Conservation (phyloP, 1,140 invertebrate genomes). For the Euglossa dilemma region DNA sequence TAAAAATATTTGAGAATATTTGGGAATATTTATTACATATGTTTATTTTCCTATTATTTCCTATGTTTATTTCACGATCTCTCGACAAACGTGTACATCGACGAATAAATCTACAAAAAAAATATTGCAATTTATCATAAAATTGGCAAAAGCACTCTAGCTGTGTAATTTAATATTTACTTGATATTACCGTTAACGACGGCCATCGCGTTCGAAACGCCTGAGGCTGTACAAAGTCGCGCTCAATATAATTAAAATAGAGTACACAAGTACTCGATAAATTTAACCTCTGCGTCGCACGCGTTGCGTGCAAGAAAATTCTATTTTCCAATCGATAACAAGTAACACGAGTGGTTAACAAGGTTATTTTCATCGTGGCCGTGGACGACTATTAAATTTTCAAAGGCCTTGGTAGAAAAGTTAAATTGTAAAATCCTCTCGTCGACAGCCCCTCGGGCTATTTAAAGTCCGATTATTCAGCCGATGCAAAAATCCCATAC, state of each 20-base stretch:
- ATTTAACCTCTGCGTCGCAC: slow-evolving; percentile 1
- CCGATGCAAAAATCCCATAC: too few relatives aligned
- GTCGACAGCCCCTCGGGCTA: background rate
- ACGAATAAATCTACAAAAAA: too few relatives aligned
- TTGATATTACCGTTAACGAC: background rate
- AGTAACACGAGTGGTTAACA: background rate
- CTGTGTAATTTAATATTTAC: too few relatives aligned
- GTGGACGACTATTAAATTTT: background rate
- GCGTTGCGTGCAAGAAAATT: background rate
- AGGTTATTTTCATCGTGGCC: slow-evolving; percentile 12
- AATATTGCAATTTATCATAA: too few relatives aligned
- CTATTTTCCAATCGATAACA: background rate
- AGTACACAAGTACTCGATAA: background rate
- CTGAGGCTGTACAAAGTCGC: background rate
- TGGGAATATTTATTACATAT: too few relatives aligned
- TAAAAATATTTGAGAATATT: too few relatives aligned
- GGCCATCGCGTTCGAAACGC: background rate
- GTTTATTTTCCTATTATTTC: too few relatives aligned
- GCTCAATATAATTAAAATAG: background rate
- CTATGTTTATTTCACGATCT: too few relatives aligned
- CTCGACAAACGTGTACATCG: too few relatives aligned
- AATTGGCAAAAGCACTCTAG: too few relatives aligned
- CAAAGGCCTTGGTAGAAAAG: background rate
- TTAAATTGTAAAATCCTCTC: background rate
- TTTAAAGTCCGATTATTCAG: background rate